A percentile compares a stretch with the other conserved stretches of the same genome.
Conservation (phyloP, 2,797 vertebrate species). For the Telmatherina bonti region DNA sequence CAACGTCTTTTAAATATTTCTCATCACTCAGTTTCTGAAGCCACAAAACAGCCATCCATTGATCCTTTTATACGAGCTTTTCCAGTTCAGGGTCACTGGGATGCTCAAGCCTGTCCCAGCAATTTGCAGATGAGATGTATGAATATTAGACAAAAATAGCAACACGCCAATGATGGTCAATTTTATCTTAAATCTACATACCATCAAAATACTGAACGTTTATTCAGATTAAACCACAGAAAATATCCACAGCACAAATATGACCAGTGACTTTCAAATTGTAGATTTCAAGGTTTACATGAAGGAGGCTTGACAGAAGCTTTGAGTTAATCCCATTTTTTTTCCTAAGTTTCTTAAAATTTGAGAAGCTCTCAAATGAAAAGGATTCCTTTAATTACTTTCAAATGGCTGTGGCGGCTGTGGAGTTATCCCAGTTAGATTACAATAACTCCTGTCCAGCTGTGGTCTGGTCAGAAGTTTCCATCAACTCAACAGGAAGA, state of each 20-base stretch:
- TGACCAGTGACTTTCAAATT: background rate
- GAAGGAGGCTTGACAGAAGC: background rate
- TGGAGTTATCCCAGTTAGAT: background rate
- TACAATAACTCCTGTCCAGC: slow-evolving; percentile 38
- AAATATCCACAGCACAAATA: no score
- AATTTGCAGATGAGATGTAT: no score
- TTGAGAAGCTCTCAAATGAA: background rate
- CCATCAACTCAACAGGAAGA: slow-evolving; percentile 74
- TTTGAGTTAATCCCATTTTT: no score
- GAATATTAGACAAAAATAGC: background rate
- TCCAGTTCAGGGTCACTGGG: no score
- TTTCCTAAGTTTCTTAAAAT: background rate
- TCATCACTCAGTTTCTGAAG: background rate
- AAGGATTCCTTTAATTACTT: background rate
- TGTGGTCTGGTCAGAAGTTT: slow-evolving; percentile 63
- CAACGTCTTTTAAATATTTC: background rate
- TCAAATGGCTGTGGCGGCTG: background rate
- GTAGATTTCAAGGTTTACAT: background rate
- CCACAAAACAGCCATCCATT: no score
- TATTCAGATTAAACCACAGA: no score
- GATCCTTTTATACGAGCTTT: no score
- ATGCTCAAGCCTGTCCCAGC: no score
- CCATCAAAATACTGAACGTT: no score
- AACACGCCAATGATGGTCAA: background rate
- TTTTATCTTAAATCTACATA: background rate